Conservation (phyloP, 1,140 invertebrate species). For the Bombus soroeensis region DNA sequence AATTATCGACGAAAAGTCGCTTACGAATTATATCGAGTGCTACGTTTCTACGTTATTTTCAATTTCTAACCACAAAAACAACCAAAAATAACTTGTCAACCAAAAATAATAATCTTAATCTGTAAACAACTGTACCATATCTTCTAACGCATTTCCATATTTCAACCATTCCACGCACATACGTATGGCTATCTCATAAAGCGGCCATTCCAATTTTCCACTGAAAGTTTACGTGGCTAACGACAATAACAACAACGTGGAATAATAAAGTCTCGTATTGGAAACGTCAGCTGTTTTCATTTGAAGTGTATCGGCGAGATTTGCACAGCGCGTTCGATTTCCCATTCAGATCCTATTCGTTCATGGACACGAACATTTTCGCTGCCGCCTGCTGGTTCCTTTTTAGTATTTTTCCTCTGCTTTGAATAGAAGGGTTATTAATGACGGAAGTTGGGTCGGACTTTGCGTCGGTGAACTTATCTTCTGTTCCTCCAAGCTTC, state of each 20-base stretch:
- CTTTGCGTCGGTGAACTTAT: conserved; percentile 10
- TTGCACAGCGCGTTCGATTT: background rate
- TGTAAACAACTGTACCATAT: no score
- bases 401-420: conserved; percentile 6
- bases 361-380: conserved; percentile 25
- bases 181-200: background rate
- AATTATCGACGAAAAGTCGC: no score
- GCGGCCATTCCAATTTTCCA: background rate
- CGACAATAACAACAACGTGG: background rate
- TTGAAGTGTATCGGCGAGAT: conserved; percentile 19
- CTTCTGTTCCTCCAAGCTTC: conserved; percentile 5
- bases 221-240: background rate
- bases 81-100: no score
- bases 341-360: conserved; percentile 25
- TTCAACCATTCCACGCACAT: no score
- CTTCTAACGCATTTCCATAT: no score
- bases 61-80: no score
- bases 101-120: no score
- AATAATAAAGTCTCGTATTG: conserved; percentile 4
- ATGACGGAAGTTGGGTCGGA: conserved; percentile 34
- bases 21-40: no score
- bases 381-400: background rate
- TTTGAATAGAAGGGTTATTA: conserved; percentile 30
- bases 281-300: conserved; percentile 17
- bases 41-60: no score